A percentile compares a stretch with the other conserved stretches of the same genome.
Evolutionary conservation across 2,113 vertebrate species (phyloP).

Genomic region (Antechinus flavipes): DNA sequence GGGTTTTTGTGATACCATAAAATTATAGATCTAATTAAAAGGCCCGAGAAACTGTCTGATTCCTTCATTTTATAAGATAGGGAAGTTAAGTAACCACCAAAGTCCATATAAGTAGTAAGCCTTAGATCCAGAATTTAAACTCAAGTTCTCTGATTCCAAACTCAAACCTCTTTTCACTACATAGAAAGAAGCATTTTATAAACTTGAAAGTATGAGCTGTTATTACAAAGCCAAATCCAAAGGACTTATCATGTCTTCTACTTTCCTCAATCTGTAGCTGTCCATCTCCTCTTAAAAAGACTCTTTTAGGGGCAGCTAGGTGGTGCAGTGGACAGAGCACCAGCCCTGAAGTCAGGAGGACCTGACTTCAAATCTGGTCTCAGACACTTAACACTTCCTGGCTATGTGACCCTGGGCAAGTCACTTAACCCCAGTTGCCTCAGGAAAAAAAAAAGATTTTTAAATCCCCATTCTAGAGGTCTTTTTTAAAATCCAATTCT

Average conservation of each 20-base stretch:
- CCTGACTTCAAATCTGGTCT: no score
- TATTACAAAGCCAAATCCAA: neutral
- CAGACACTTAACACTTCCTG: no score
- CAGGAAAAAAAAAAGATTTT: neutral
- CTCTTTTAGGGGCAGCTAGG: no score
- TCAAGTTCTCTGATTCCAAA: neutral
- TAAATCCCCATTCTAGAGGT: neutral
- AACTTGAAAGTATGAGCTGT: neutral
- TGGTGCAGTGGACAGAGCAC: no score
- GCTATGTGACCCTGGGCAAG: no score
- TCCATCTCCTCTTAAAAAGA: neutral
- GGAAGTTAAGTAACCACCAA: neutral
- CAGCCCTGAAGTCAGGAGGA: no score
- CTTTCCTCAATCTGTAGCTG: neutral
- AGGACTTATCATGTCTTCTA: neutral
- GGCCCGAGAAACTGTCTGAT: neutral
- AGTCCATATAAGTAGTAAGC: neutral
- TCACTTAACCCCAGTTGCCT: no score
- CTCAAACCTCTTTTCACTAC: neutral
- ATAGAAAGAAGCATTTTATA: neutral
- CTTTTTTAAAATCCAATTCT: constrained; percentile 18
- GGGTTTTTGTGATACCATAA: neutral
- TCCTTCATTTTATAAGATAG: neutral
- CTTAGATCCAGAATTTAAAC: neutral
- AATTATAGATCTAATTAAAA: neutral